Evolutionary conservation across 2,797 vertebrate genomes (phyloP).

Genomic region (Discoglossus pictus): DNA sequence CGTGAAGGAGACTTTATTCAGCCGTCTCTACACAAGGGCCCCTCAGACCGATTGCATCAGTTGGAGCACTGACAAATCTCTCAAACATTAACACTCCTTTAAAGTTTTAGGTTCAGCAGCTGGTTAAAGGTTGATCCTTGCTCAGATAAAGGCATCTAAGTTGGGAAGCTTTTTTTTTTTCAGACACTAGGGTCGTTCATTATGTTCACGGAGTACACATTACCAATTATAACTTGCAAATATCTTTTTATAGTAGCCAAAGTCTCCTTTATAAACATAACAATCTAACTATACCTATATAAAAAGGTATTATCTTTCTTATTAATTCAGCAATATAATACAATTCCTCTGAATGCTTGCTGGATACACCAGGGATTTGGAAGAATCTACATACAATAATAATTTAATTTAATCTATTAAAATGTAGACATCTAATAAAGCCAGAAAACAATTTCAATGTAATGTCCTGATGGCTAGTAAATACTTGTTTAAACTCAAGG

Average conservation of each 20-base stretch:
- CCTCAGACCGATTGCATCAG: slow-evolving; percentile 70
- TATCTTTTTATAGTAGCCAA: too few relatives aligned
- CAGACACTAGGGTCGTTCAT: slow-evolving; percentile 6
- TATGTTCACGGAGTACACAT: too few relatives aligned
- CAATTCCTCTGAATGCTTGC: slow-evolving; percentile 17
- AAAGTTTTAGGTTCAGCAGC: slow-evolving; percentile 65
- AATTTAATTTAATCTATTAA: slow-evolving; percentile 42
- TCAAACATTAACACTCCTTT: slow-evolving; percentile 69
- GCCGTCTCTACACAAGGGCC: slow-evolving; percentile 66
- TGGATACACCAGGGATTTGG: slow-evolving; percentile 10
- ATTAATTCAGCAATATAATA: not conserved
- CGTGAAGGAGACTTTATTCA: slow-evolving; percentile 63
- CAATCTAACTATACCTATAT: too few relatives aligned
- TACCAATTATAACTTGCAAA: too few relatives aligned
- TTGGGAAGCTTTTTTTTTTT: slow-evolving; percentile 1
- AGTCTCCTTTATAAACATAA: too few relatives aligned
- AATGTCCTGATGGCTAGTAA: slow-evolving; percentile 21
- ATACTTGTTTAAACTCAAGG: slow-evolving; percentile 37
- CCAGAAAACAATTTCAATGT: slow-evolving; percentile 34
- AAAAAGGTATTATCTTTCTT: too few relatives aligned
- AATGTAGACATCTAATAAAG: slow-evolving; percentile 42
- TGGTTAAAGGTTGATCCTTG: slow-evolving; percentile 65
- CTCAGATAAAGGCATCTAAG: slow-evolving; percentile 20
- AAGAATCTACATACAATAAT: slow-evolving; percentile 33
- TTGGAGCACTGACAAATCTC: slow-evolving; percentile 64